These are phyloP conservation scores for Amphiura filiformis DNA, from an alignment of 35 echinoderm and acorn worm genomes.

Conservation along the genomic window DNA sequence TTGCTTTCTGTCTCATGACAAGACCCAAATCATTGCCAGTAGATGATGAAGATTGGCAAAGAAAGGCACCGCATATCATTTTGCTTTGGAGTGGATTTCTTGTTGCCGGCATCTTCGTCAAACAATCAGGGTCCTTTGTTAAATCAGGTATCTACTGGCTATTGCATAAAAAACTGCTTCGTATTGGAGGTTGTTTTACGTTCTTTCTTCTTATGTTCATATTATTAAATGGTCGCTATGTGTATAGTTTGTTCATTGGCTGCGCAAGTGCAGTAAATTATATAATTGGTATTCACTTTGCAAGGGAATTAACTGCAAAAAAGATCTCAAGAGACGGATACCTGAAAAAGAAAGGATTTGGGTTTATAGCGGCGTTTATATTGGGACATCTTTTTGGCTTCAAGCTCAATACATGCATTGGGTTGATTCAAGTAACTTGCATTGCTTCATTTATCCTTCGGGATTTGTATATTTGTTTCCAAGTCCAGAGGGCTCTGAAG, in stretches of 20 bases:
- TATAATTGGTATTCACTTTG: background rate
- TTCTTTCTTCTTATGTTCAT: background rate
- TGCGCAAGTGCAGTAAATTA: background rate
- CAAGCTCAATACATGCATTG: background rate
- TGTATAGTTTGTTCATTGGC: background rate
- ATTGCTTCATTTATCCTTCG: background rate
- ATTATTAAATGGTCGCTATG: background rate
- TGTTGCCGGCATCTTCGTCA: background rate
- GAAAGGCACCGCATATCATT: background rate
- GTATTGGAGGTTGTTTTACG: background rate
- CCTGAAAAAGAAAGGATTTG: constrained; percentile 1
- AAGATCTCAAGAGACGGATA: background rate
- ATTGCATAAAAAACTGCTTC: background rate
- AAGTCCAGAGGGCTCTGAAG: background rate
- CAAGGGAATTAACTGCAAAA: background rate
- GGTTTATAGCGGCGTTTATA: constrained; percentile 11
- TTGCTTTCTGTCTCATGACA: constrained; percentile 3
- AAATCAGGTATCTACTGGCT: background rate
- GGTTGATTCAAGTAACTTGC: background rate
- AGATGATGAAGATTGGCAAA: background rate
- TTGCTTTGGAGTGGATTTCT: background rate
- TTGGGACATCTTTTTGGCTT: constrained; percentile 16
- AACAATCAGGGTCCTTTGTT: background rate
- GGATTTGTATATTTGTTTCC: background rate
- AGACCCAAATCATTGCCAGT: background rate